Percentiles rank a stretch among this genome's conserved stretches.
Conservation (phyloP, 2,113 vertebrate species). For the Sinocyclocheilus grahami region DNA sequence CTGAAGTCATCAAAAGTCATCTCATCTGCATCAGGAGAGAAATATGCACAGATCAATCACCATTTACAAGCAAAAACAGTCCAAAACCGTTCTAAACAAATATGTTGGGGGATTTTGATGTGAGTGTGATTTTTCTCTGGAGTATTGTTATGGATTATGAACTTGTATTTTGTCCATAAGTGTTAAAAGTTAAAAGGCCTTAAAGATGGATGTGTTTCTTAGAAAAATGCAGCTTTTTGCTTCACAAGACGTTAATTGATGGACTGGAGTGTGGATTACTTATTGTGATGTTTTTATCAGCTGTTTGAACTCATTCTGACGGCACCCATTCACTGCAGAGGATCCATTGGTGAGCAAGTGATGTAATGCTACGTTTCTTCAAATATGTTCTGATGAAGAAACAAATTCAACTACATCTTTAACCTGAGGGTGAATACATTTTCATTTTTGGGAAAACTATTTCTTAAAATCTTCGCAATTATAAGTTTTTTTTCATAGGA, state of each 20-base stretch:
- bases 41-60: too few species aligned
- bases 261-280: neutral
- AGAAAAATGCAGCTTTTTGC: neutral
- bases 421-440: neutral
- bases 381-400: neutral
- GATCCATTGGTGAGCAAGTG: neutral
- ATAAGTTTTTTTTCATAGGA: neutral
- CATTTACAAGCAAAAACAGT: too few species aligned
- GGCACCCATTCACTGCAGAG: neutral
- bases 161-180: too few species aligned
- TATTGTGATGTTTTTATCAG: neutral
- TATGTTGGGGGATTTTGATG: too few species aligned
- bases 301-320: neutral
- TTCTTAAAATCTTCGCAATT: neutral
- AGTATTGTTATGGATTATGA: too few species aligned
- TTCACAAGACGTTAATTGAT: neutral
- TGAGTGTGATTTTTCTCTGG: too few species aligned
- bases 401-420: neutral
- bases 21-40: too few species aligned
- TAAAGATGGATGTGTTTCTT: neutral
- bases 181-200: too few species aligned
- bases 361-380: neutral
- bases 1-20: too few species aligned
- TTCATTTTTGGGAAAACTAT: neutral
- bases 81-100: too few species aligned